Evolutionary conservation across 35 echinoderm and acorn worm species (phyloP), one percentile per base, ranked within the genome.

Genomic region (Apostichopus californicus): DNA sequence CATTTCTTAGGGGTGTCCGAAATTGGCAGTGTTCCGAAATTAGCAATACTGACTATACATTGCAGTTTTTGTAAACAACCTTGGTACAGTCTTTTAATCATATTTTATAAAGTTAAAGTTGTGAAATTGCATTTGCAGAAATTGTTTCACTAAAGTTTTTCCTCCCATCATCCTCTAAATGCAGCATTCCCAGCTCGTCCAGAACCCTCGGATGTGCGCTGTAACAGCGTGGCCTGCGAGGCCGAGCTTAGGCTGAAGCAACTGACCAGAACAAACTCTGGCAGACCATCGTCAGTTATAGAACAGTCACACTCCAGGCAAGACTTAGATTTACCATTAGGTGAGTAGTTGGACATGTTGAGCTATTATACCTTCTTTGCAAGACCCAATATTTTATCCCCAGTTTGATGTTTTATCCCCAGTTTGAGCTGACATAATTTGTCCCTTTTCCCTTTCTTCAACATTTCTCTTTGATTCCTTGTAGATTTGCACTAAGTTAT

Each of bases 221-320:
- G 94, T 21, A 90, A 95, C 84, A 98, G 96, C 87, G 64, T 98
- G 60, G 91, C 96, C 55, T 92, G 92, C 78, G 96, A 98, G 78
- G 90, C 94, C 60, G 96, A 98, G 52, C 57, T 92, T 9, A 92
- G 94, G 54, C 90, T 90, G 4, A 86, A 84, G 64, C 92, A 94
- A 24, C 89, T 91, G 3, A 91, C 89, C 52, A 91, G 73, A 22
- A 91, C 72, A 77, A 91, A 91, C 22, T 91, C 89, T 78, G 89
- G 89, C 7, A 83, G 94, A 59, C 96, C 94, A 58, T 89, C 80
- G 15, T 98, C 96, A 7, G 92, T 94, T 18, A 92, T 94, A 81
- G 96, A 98, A 84, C 78, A 82, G n/a, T 84, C 92, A 20, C 83
- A 86, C 58, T 91, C 91, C 9, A 94, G 91, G 60, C 56, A 90